Base-by-base conservation (phyloP, 2,888 invertebrate species). In the Cryptocheilus praepositus region DNA sequence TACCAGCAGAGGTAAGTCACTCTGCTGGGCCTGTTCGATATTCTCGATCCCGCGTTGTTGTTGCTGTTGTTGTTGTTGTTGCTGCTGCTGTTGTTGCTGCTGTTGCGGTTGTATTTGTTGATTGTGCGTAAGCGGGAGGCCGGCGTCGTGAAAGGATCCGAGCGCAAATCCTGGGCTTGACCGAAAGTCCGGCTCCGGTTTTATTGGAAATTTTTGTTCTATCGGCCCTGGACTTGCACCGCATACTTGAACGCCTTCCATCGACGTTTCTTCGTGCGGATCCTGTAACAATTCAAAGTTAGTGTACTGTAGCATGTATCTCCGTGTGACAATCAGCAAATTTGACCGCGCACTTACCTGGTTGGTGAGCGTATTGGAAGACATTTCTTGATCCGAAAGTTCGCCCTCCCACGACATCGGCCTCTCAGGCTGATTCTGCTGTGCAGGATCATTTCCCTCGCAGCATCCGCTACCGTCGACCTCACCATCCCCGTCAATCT, bases 391-490 rank as follows among this genome's bases (percentile, higher is more conserved):
- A 85, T 97, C 97, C 1, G 96, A 96, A 13, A 97, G 91, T 88
- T 96, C 96, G 8, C 97, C 97, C 88, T 97, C 97, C 97, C 97
- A 97, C 7, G 96, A 96, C 97, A 97, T 97, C 56, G 97, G 97
- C 60, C 97, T 90, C 75, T 90, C 91, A n/a, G 90, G 89, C 59
- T 89, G 89, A 68, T 85, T 90, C 63, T 90, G 91, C 44, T 85
- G 86, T 15, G 91, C 90, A 15, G 90, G 89, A 18, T 91, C 90
- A 25, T 70, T 76, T 56, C 76, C 90, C 18, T 77, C 76, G 59
- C 85, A 71, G 63, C 74, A 74, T 45, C 76, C 77, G 49, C 74
- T 77, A 53, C 81, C 83, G 56, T 81, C 82, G 62, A 70, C 70
- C 4, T 78, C 77, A 5, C 84, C 69, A 58, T 76, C 76, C 36